Percentiles rank a stretch among this genome's conserved stretches.
phyloP scores from a whole-genome alignment of 2,113 vertebrate genomes.

The Chaetodon auriga region DNA sequence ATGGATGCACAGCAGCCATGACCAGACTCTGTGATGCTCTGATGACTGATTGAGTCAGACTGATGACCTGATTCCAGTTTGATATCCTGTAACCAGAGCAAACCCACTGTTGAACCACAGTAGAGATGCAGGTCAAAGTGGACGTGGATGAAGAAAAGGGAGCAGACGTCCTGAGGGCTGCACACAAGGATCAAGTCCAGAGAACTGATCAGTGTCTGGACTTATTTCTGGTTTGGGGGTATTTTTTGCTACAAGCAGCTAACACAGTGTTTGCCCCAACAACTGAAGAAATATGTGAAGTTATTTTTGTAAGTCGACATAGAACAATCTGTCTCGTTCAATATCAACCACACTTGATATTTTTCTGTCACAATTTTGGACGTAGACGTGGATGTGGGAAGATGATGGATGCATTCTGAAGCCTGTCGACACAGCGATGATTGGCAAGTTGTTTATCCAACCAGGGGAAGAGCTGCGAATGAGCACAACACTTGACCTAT shows the following conservation, averaged over 20 bases:
- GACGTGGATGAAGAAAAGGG: neutral
- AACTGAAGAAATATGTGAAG: neutral
- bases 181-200: neutral
- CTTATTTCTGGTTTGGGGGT: too few species aligned
- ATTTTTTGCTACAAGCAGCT: neutral
- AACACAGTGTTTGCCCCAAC: neutral
- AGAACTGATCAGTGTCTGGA: neutral
- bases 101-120: neutral
- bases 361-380: too few species aligned
- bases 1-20: neutral
- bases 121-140: neutral
- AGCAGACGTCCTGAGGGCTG: neutral
- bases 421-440: too few species aligned
- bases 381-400: too few species aligned
- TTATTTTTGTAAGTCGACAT: too few species aligned
- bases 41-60: neutral
- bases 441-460: too few species aligned
- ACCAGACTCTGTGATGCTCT: neutral
- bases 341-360: neutral
- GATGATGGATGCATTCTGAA: too few species aligned
- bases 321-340: neutral
- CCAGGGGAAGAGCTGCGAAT: too few species aligned
- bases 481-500: too few species aligned
- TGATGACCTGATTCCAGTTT: constrained; percentile 6
- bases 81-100: neutral